Evolutionary conservation across 2,113 vertebrate species (phyloP).

Genomic region (Thalassoma bifasciatum): DNA sequence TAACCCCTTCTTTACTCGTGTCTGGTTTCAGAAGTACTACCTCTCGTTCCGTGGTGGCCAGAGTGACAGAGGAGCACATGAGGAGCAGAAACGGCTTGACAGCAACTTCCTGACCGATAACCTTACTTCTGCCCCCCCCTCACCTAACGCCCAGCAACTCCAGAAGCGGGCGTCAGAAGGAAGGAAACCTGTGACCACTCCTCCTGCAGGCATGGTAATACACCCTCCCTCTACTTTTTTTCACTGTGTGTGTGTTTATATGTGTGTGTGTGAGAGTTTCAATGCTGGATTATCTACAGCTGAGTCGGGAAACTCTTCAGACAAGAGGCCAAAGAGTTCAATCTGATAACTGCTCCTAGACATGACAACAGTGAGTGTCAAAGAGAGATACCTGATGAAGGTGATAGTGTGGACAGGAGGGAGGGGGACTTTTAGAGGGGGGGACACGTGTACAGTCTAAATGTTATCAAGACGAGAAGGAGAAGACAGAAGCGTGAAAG

Average conservation of each 20-base stretch:
- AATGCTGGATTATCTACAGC: too few relatives aligned
- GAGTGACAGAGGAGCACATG: constrained; percentile 91
- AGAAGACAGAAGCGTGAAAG: neutral
- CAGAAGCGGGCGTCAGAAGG: constrained; percentile 66
- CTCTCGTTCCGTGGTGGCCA: constrained; percentile 81
- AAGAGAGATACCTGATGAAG: constrained; percentile 48
- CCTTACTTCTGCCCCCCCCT: constrained; percentile 46
- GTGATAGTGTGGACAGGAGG: neutral
- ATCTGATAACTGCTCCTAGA: constrained; percentile 62
- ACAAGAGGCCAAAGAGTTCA: constrained; percentile 35
- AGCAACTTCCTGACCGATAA: constrained; percentile 77
- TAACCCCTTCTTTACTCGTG: neutral
- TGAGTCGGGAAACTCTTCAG: constrained; percentile 18
- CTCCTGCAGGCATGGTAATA: constrained; percentile 83
- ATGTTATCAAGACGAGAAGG: constrained; percentile 25
- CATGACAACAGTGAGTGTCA: constrained; percentile 35
- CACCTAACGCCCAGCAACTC: constrained; percentile 55
- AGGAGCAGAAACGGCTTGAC: constrained; percentile 86
- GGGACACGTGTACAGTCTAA: neutral
- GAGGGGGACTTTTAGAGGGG: constrained; percentile 5
- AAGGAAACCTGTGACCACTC: constrained; percentile 82
- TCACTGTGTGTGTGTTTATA: constrained; percentile 1
- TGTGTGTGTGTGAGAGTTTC: neutral
- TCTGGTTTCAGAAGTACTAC: constrained; percentile 68
- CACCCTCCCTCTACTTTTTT: constrained; percentile 1